Percentiles rank a stretch among this genome's conserved stretches.
Evolutionary conservation across 2,888 invertebrate genomes (phyloP).

Genomic region (Lasioglossum lativentre): DNA sequence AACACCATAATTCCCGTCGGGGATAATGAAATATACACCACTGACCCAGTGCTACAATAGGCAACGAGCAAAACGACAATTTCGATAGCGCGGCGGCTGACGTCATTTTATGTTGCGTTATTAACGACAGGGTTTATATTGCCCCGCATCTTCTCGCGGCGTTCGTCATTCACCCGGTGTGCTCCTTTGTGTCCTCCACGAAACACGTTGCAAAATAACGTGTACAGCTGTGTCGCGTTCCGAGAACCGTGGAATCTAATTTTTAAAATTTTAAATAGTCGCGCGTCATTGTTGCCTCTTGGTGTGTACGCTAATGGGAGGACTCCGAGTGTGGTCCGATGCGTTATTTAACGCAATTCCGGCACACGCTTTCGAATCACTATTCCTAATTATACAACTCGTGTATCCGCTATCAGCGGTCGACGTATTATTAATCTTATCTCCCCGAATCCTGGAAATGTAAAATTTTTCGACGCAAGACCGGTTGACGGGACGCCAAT

Average conservation of each 20-base stretch:
- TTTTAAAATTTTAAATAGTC: conserved; percentile 4
- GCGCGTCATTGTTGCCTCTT: neutral
- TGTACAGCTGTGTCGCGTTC: neutral
- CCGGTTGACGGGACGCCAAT: no score
- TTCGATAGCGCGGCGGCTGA: conserved; percentile 35
- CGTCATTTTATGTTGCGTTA: conserved; percentile 28
- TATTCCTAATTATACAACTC: neutral
- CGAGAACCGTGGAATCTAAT: conserved; percentile 15
- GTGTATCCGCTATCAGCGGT: neutral
- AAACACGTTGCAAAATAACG: neutral
- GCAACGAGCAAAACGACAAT: conserved; percentile 37
- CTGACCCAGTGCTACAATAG: conserved; percentile 46
- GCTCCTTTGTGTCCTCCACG: neutral
- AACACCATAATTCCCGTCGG: conserved; percentile 48
- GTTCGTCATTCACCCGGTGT: neutral
- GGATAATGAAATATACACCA: conserved; percentile 50
- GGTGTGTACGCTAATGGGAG: neutral
- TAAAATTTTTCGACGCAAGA: neutral
- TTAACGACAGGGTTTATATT: conserved; percentile 14
- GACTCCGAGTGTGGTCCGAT: neutral
- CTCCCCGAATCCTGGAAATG: neutral
- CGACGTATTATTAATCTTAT: neutral
- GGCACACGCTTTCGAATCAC: neutral
- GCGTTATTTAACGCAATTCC: neutral
- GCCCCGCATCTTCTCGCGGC: neutral